phyloP scores from a whole-genome alignment of 2,888 invertebrate genomes.

The Poecilus cupreus region DNA sequence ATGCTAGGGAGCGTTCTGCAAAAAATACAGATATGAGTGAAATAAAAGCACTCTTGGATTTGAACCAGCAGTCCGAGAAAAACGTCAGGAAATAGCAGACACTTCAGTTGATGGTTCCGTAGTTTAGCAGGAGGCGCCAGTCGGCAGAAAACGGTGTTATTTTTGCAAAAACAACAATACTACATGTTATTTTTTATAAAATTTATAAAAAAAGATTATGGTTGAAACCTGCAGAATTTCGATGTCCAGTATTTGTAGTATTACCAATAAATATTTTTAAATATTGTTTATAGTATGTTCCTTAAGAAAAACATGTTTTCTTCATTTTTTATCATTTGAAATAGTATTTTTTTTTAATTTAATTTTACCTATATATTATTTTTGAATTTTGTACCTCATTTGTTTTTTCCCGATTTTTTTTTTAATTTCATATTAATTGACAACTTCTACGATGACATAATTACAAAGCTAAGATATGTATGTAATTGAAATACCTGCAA shows the following conservation, averaged over 20 bases:
- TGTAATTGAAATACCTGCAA: background rate
- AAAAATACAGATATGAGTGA: background rate
- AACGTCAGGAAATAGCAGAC: too few species aligned
- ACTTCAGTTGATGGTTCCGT: background rate
- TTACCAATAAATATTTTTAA: background rate
- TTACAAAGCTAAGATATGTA: background rate
- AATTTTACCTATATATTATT: background rate
- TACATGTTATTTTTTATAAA: background rate
- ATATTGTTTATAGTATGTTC: background rate
- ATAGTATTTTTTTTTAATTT: background rate
- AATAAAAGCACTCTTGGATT: background rate
- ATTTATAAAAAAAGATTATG: background rate
- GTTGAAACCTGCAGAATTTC: background rate
- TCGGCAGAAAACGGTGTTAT: background rate
- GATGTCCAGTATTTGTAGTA: background rate
- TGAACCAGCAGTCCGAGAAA: background rate
- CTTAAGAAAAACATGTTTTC: background rate
- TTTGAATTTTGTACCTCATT: background rate
- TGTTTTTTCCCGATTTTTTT: background rate
- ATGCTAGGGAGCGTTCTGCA: slow-evolving; percentile 7
- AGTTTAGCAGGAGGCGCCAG: background rate
- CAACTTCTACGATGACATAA: background rate
- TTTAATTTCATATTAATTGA: background rate
- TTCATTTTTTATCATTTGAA: background rate
- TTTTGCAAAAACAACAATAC: background rate